Evolutionary conservation across 2,113 vertebrate genomes (phyloP).

Genomic region (Neodon shergylaensis): DNA sequence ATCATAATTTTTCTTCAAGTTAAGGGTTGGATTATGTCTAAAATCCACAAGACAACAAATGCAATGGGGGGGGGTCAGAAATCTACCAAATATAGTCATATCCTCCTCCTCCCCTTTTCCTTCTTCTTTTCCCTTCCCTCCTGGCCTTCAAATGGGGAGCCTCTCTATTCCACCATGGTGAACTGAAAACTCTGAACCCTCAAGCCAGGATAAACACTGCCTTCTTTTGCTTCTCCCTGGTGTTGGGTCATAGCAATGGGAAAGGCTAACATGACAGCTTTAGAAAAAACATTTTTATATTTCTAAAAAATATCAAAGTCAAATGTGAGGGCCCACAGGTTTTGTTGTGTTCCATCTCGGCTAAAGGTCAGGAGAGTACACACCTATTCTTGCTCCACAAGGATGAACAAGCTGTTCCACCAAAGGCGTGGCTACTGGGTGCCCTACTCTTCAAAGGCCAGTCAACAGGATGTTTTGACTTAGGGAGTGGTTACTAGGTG

Average conservation of each 20-base stretch:
- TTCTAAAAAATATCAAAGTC: background rate
- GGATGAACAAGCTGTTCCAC: too few relatives aligned
- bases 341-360: too few relatives aligned
- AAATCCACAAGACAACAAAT: background rate
- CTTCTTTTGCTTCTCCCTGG: background rate
- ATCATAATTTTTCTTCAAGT: background rate
- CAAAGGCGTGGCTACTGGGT: too few relatives aligned
- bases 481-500: too few relatives aligned
- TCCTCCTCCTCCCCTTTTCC: too few relatives aligned
- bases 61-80: background rate
- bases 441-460: too few relatives aligned
- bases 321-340: too few relatives aligned
- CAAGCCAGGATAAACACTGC: background rate
- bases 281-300: background rate
- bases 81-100: background rate
- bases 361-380: too few relatives aligned
- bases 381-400: too few relatives aligned
- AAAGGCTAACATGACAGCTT: background rate
- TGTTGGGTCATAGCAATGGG: background rate
- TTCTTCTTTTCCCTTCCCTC: too few relatives aligned
- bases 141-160: background rate
- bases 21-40: background rate
- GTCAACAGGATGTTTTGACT: too few relatives aligned
- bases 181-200: background rate
- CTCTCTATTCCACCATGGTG: background rate